Evolutionary conservation across 2,797 vertebrate species (phyloP).

Genomic region (Gobio occitaniae): DNA sequence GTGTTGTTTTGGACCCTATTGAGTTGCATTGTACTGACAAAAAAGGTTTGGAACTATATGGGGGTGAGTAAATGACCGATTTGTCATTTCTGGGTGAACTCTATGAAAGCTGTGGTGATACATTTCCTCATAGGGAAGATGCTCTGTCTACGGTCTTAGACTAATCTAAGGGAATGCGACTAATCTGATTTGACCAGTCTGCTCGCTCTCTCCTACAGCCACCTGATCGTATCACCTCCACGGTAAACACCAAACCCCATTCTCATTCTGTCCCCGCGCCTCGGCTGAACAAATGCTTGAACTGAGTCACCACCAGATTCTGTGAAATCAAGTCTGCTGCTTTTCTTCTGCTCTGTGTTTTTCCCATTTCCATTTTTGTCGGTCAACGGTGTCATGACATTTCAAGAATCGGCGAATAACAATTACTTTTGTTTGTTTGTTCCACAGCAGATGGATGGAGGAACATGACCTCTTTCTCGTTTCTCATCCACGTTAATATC

Average conservation of each 20-base stretch:
- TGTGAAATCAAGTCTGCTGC: slow-evolving; percentile 14
- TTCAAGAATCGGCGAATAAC: neutral
- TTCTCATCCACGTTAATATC: slow-evolving; percentile 6
- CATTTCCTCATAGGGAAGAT: slow-evolving; percentile 4
- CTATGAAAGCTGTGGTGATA: neutral
- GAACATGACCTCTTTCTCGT: neutral
- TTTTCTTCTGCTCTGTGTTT: neutral
- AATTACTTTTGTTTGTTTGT: slow-evolving; percentile 10
- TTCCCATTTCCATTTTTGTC: neutral
- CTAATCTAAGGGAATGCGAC: slow-evolving; percentile 56
- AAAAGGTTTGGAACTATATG: neutral
- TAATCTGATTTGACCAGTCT: slow-evolving; percentile 59
- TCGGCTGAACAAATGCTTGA: slow-evolving; percentile 14
- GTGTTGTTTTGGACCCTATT: neutral
- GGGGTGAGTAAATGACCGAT: neutral
- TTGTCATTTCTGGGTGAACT: neutral
- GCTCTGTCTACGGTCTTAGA: slow-evolving; percentile 46
- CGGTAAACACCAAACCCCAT: slow-evolving; percentile 56
- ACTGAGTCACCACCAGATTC: slow-evolving; percentile 24
- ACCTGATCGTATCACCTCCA: slow-evolving; percentile 59
- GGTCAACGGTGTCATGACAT: slow-evolving; percentile 7
- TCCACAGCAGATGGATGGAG: slow-evolving; percentile 15
- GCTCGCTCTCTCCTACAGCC: slow-evolving; percentile 43
- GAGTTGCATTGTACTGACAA: neutral
- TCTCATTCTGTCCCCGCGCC: slow-evolving; percentile 40